These are phyloP conservation scores for Lagopus muta DNA, from an alignment of 2,113 vertebrate species.

Conservation along the genomic window DNA sequence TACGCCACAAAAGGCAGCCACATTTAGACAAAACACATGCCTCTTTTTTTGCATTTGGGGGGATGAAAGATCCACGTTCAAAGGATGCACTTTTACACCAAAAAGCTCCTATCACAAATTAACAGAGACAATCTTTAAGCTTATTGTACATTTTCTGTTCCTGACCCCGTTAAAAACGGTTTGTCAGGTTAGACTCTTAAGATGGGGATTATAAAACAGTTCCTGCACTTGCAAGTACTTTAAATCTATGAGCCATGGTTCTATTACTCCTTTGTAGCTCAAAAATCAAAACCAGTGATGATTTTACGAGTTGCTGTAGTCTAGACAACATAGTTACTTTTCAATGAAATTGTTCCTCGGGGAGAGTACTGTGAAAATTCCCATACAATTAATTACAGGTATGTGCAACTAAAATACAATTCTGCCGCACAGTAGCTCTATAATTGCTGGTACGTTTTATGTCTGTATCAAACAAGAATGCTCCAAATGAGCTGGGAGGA, in stretches of 20 bases:
- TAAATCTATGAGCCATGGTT: conserved; percentile 47
- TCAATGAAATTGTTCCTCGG: conserved; percentile 72
- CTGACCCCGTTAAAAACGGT: neutral
- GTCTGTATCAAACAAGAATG: conserved; percentile 51
- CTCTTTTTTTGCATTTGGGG: neutral
- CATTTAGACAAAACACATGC: neutral
- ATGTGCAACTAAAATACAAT: conserved; percentile 59
- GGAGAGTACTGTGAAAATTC: conserved; percentile 74
- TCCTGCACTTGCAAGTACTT: conserved; percentile 42
- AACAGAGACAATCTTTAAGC: conserved; percentile 18
- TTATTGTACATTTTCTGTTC: conserved; percentile 5
- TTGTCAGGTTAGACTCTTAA: neutral
- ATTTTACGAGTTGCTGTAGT: conserved; percentile 75
- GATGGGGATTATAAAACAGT: conserved; percentile 59
- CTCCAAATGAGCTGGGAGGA: neutral
- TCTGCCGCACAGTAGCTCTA: conserved; percentile 39
- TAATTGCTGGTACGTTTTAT: conserved; percentile 11
- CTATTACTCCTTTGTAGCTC: conserved; percentile 68
- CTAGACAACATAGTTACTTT: conserved; percentile 78
- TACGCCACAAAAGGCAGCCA: neutral
- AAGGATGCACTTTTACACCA: fast-evolving
- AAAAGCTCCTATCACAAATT: neutral
- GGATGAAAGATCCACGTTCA: neutral
- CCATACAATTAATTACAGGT: conserved; percentile 73
- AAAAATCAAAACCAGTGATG: conserved; percentile 73